A percentile compares a stretch with the other conserved stretches of the same genome.
Evolutionary conservation across 2,797 vertebrate genomes (phyloP).

Genomic region (Notolabrus celidotus): DNA sequence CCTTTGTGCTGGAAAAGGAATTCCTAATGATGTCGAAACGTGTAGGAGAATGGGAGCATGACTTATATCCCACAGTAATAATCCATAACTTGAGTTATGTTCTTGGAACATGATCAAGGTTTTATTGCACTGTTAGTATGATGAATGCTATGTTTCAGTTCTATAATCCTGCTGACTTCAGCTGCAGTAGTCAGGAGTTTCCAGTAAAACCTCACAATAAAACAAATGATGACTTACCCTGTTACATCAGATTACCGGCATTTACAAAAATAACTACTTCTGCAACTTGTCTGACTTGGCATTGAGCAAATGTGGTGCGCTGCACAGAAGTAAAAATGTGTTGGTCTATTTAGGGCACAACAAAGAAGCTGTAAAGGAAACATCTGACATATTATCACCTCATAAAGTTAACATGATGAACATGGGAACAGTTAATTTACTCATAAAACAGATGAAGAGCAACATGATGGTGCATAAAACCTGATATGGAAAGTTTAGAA

Average conservation of each 20-base stretch:
- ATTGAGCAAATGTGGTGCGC: neutral
- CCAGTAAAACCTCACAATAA: constrained; percentile 32
- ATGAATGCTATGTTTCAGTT: constrained; percentile 29
- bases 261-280: constrained; percentile 10
- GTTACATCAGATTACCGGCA: neutral
- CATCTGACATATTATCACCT: neutral
- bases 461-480: neutral
- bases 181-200: neutral
- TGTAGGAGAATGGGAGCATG: constrained; percentile 7
- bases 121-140: constrained; percentile 8
- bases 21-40: constrained; percentile 23
- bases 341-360: neutral
- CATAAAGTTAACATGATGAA: neutral
- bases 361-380: neutral
- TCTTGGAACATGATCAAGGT: constrained; percentile 20
- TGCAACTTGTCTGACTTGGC: neutral
- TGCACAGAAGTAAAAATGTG: neutral
- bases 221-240: constrained; percentile 10
- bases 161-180: constrained; percentile 27
- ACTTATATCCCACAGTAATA: constrained; percentile 22
- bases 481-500: neutral
- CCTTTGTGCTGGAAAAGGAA: constrained; percentile 19
- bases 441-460: neutral
- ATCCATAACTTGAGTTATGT: constrained; percentile 15
- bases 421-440: neutral